Conservation (phyloP, 64 coral and sea anemone genomes). For the Actinia tenebrosa region DNA sequence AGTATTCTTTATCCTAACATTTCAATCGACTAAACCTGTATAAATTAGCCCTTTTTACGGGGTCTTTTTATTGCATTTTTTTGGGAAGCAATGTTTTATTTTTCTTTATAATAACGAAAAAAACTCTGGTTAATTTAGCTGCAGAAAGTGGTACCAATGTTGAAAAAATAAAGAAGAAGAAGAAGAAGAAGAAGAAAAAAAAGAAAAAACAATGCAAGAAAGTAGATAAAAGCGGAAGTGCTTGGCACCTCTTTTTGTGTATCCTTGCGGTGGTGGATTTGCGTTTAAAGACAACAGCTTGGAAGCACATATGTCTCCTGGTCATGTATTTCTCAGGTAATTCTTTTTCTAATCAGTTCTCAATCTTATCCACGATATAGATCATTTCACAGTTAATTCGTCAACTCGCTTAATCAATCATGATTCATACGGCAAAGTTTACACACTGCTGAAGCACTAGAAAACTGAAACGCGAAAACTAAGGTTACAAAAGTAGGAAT, state of each 20-base stretch:
- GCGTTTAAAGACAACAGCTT: neutral
- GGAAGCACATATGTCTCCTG: neutral
- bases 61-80: too few relatives aligned
- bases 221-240: too few relatives aligned
- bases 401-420: neutral
- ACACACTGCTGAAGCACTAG: neutral
- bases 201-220: neutral
- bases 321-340: neutral
- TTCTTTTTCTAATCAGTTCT: neutral
- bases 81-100: too few relatives aligned
- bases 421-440: neutral
- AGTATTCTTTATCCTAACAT: neutral
- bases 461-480: too few relatives aligned
- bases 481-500: neutral
- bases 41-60: neutral
- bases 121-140: too few relatives aligned
- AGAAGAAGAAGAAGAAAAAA: too few relatives aligned
- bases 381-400: slow-evolving; percentile 10
- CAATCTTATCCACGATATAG: neutral
- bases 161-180: too few relatives aligned
- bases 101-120: too few relatives aligned
- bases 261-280: neutral
- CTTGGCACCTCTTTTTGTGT: neutral
- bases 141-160: too few relatives aligned
- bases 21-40: neutral